These are phyloP conservation scores for Alaudala cheleensis DNA, from an alignment of 2,113 vertebrate species.

Conservation along the genomic window DNA sequence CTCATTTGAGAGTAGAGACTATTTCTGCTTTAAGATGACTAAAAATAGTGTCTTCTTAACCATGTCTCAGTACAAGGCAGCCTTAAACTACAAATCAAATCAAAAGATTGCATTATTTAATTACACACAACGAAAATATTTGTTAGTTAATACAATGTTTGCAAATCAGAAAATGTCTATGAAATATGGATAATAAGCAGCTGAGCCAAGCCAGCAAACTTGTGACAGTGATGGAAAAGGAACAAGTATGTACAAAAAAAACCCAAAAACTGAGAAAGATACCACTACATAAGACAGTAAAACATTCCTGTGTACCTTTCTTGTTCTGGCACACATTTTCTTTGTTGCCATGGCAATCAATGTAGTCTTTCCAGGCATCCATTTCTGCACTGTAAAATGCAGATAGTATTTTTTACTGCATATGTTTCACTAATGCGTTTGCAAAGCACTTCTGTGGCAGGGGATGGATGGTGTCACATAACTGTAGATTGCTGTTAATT, in stretches of 20 bases:
- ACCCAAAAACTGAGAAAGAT: background rate
- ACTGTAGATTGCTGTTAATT: background rate
- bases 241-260: background rate
- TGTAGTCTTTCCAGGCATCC: background rate
- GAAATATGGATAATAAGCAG: background rate
- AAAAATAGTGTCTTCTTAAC: background rate
- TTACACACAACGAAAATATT: background rate
- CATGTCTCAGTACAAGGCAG: background rate
- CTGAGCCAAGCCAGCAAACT: background rate
- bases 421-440: background rate
- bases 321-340: background rate
- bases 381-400: background rate
- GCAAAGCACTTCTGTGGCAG: background rate
- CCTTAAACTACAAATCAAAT: background rate
- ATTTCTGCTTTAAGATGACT: background rate
- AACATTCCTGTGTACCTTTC: background rate
- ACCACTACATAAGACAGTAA: too few relatives aligned
- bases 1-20: background rate
- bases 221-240: background rate
- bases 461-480: background rate
- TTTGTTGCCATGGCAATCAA: conserved; percentile 9
- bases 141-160: background rate
- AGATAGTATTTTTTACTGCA: background rate
- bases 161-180: background rate
- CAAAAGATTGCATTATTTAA: background rate